Percentiles rank a stretch among this genome's conserved stretches.
phyloP scores from a whole-genome alignment of 2,888 invertebrate genomes.

The Amphipoea lucens region DNA sequence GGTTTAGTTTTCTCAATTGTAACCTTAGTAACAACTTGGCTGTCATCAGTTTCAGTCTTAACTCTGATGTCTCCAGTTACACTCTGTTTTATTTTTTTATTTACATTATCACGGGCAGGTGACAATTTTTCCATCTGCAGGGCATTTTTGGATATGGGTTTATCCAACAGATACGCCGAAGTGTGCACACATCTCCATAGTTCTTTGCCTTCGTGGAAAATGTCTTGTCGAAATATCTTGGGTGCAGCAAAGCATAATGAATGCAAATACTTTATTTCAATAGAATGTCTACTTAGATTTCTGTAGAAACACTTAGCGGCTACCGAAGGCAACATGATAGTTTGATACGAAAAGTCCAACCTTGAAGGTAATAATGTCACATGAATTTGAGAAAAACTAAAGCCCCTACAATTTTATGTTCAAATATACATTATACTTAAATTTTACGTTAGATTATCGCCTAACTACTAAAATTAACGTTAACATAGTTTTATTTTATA shows the following conservation, averaged over 20 bases:
- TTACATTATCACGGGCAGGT: constrained; percentile 60
- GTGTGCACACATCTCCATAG: constrained; percentile 75
- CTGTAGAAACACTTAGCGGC: constrained; percentile 81
- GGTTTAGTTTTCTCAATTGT: constrained; percentile 81
- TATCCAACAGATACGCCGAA: constrained; percentile 76
- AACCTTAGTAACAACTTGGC: constrained; percentile 85
- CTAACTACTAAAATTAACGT: constrained; percentile 48
- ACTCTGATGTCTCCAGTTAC: constrained; percentile 82
- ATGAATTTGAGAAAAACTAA: constrained; percentile 38
- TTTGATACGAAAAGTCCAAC: constrained; percentile 63
- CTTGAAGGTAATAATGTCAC: constrained; percentile 60
- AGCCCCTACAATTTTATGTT: constrained; percentile 23
- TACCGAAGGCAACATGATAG: constrained; percentile 81
- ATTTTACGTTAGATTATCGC: constrained; percentile 39
- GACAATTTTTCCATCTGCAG: constrained; percentile 53
- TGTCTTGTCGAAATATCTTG: constrained; percentile 70
- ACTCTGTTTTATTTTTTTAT: constrained; percentile 78
- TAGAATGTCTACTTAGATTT: constrained; percentile 79
- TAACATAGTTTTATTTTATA: constrained; percentile 44
- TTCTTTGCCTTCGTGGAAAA: constrained; percentile 65
- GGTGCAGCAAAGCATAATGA: constrained; percentile 73
- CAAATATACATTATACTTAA: constrained; percentile 57
- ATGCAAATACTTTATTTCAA: constrained; percentile 79
- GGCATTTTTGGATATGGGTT: constrained; percentile 71
- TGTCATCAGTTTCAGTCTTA: constrained; percentile 83